Base-by-base conservation (phyloP, 2,113 vertebrate genomes). In the Gymnarchus niloticus region DNA sequence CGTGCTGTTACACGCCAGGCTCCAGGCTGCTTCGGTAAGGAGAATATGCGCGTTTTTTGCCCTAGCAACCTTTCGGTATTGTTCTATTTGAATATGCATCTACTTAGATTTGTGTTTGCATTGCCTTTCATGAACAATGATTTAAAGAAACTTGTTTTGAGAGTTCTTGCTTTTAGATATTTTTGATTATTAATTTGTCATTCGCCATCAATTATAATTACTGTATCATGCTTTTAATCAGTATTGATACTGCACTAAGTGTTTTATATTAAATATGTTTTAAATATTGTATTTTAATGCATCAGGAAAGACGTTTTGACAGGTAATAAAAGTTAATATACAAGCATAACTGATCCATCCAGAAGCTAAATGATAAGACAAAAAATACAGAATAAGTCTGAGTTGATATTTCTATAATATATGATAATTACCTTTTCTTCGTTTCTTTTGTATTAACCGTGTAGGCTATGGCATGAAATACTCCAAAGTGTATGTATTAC, bases 1-100 rank as follows among this genome's bases (percentile, higher is more conserved):
- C 28, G 61, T 41, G 59, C 49, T 77, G 84, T 44, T 77, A 85
- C 37, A 48, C 84, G 41, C 33, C 3, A 80, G 52, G 14, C 41
- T 6, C 69, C 33, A 28, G 73, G 23, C 73, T 41, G 41, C 69
- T 80, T 19, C 37, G 69, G 84, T 85, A 80, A 85, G 84, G 19
- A 10, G 17, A 28, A 33, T 54, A 37, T 54, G 37, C 28, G 25
- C 12, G 3, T 28, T 37, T 82, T 82, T 82, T 17, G 10, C 17
- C 23, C 3, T 56, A 41, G 33, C 44, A 81, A 49, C 8, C 33
- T 57, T 57, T 59, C 6, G 28, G 25, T 46, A 57, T 25, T 83
- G 33, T 48, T 78, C 21, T 23, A 28, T 59, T 5, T 59, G 25
- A 59, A 83, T 44, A 59, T 54, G 37, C 8, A 54, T 19, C 14